These are phyloP conservation scores for Vidua macroura DNA, from an alignment of 2,113 vertebrate genomes.

Conservation along the genomic window DNA sequence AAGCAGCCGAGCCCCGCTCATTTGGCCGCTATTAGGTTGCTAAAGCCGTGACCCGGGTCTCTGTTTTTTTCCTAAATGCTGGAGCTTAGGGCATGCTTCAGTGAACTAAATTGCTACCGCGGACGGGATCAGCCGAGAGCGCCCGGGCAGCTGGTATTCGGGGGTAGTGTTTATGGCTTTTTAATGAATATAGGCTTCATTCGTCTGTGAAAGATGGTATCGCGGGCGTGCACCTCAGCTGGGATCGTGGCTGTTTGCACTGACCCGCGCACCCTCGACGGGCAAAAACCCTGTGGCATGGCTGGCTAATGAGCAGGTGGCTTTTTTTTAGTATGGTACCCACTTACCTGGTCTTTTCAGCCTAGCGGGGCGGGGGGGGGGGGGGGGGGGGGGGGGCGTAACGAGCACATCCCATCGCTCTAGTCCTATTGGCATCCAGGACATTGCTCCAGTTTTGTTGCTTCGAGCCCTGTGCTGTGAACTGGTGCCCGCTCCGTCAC, in stretches of 20 bases:
- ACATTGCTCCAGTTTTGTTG: neutral
- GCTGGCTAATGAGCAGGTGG: accelerated
- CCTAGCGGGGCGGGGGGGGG: accelerated
- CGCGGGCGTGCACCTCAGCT: neutral
- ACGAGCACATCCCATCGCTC: neutral
- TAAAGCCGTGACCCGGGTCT: conserved; percentile 67
- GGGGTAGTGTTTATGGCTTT: conserved; percentile 66
- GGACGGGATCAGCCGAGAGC: neutral
- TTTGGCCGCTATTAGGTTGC: conserved; percentile 73
- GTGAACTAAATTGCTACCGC: conserved; percentile 47
- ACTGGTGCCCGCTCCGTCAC: accelerated
- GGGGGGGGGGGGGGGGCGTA: no score
- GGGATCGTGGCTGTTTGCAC: neutral
- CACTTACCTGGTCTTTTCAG: neutral
- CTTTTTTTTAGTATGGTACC: neutral
- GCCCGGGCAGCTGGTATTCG: neutral
- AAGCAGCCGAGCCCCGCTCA: conserved; percentile 59
- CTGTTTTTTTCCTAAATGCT: conserved; percentile 66
- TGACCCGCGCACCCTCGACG: accelerated
- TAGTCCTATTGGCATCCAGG: neutral
- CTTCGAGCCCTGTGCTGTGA: neutral
- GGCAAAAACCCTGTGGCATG: neutral
- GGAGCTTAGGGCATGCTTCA: conserved; percentile 53
- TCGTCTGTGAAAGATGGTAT: conserved; percentile 20
- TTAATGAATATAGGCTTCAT: conserved; percentile 54